These are phyloP conservation scores for Centroberyx gerrardi DNA, from an alignment of 2,797 vertebrate species.

Conservation along the genomic window DNA sequence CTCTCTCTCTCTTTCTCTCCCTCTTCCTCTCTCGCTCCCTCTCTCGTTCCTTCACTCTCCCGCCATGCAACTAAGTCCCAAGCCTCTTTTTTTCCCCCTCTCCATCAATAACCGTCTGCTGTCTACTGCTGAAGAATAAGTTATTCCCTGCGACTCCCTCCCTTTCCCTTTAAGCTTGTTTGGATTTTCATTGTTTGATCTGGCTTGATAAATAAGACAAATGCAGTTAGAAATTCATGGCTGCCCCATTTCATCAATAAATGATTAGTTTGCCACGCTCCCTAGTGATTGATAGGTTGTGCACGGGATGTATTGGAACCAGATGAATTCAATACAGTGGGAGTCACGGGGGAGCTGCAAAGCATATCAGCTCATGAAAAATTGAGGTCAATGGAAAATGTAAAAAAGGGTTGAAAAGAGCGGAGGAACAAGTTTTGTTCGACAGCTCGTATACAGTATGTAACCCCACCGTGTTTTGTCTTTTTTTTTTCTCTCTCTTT, in stretches of 20 bases:
- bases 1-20: conserved; percentile 47
- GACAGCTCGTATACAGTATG: conserved; percentile 25
- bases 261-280: conserved; percentile 88
- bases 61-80: conserved; percentile 60
- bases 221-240: conserved; percentile 88
- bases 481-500: conserved; percentile 35
- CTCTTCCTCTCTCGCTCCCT: background rate
- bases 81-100: conserved; percentile 49
- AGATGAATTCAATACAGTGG: conserved; percentile 88
- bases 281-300: conserved; percentile 89
- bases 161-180: conserved; percentile 86
- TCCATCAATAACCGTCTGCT: conserved; percentile 86
- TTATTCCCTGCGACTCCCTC: conserved; percentile 83
- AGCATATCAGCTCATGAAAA: conserved; percentile 87
- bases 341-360: conserved; percentile 83
- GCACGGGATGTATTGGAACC: conserved; percentile 87
- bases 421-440: conserved; percentile 73
- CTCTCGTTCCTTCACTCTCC: conserved; percentile 52
- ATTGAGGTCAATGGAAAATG: conserved; percentile 86
- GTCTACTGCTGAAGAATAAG: conserved; percentile 83
- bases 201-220: conserved; percentile 91
- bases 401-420: conserved; percentile 56
- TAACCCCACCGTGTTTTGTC: conserved; percentile 43
- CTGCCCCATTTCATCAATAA: conserved; percentile 89
- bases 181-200: conserved; percentile 90